Evolutionary conservation across 2,113 vertebrate species (phyloP), one percentile per base, ranked within the genome.

Genomic region (Ursus arctos): DNA sequence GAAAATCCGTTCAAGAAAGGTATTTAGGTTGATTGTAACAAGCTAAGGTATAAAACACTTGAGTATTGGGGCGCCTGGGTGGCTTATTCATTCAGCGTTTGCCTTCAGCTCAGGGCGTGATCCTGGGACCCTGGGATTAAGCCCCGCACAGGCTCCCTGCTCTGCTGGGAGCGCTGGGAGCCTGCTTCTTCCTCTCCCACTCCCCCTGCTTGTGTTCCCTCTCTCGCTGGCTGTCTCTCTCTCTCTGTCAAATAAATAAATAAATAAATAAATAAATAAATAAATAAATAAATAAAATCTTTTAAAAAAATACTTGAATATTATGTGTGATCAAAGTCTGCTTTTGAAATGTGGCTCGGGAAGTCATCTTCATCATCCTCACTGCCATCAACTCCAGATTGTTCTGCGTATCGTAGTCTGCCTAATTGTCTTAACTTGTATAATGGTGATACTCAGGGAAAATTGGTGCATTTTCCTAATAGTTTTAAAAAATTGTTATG

Each of bases 1-100:
- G 63, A 95, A 96, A 91, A 84, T 96, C 24, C 77, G 15, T 55
- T 43, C 21, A 74, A 59, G 51, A 31, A 81, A 94, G 72, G 2
- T 36, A 71, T 76, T 88, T 51, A 77, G 67, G 69, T 86, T 81
- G 65, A 63, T 82, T 26, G 43, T 57, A 71, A n/a, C 21, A 94
- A 16, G 19, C 71, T 82, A 81, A 93, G 9, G 13, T 83, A 57
- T 89, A 47, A 74, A 88, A 65, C 51, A 13, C 43, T 93, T 59
- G 61, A 92, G 84, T 96, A n/a, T n/a, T 77, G 43, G 43, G 43
- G 43, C 43, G 43, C 43, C 43, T 43, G 43, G 43, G 43, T 43
- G 43, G 43, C 43, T 43, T 43, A 43, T 43, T 43, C 43, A 43
- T 43, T 43, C 43, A 43, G 43, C 43, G 43, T 43, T 43, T 43